These are phyloP conservation scores for Drosophila neocordata DNA, from an alignment of 1,140 invertebrate genomes.

Conservation along the genomic window DNA sequence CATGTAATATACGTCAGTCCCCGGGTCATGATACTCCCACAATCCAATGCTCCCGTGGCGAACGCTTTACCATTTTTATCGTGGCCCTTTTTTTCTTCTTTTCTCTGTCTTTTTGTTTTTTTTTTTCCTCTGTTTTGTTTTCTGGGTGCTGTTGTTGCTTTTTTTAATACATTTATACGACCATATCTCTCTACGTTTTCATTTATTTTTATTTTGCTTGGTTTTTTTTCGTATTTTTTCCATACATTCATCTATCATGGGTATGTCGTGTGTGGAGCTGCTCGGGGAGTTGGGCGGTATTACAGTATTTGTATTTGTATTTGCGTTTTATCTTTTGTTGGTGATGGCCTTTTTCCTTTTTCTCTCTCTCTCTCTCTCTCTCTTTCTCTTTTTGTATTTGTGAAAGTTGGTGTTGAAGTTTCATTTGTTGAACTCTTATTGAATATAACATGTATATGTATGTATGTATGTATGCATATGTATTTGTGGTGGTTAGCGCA, in stretches of 20 bases:
- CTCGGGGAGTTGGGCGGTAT: not conserved
- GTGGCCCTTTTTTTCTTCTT: constrained; percentile 12
- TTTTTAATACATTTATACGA: constrained; percentile 58
- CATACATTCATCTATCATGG: constrained; percentile 48
- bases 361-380: too few species aligned
- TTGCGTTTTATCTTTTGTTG: constrained; percentile 4
- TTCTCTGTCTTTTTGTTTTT: not conserved
- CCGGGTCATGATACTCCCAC: not conserved
- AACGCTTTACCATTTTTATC: constrained; percentile 26
- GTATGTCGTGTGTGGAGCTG: not conserved
- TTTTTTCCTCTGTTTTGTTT: constrained; percentile 21
- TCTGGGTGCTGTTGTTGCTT: constrained; percentile 12
- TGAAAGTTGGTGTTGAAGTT: too few species aligned
- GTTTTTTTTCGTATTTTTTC: not conserved
- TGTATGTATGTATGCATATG: too few species aligned
- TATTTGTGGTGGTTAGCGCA: too few species aligned
- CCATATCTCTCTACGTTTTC: constrained; percentile 48
- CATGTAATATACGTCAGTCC: constrained; percentile 36
- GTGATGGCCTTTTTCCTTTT: too few species aligned
- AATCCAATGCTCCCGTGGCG: constrained; percentile 19
- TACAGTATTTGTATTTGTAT: constrained; percentile 1
- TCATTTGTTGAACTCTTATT: too few species aligned
- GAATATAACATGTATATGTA: too few species aligned
- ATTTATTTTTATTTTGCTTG: constrained; percentile 43
- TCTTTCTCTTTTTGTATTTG: too few species aligned